Conservation (phyloP, 1,140 invertebrate species). For the Apis laboriosa region DNA sequence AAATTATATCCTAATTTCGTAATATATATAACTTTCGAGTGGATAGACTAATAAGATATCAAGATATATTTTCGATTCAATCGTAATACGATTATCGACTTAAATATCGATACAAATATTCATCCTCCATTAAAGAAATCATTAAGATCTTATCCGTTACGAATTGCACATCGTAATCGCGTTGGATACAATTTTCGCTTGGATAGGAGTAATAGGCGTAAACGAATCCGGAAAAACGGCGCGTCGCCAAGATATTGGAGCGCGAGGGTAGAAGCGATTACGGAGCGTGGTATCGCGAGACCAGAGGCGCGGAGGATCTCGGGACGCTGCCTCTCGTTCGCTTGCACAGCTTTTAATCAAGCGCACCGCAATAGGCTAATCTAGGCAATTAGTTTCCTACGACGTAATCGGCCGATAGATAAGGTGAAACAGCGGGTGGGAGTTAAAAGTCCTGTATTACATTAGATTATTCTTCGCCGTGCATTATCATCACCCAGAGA, state of each 20-base stretch:
- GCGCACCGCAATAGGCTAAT: constrained; percentile 46
- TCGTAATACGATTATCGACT: no score
- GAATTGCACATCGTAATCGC: no score
- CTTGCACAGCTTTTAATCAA: constrained; percentile 45
- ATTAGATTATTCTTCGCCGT: constrained; percentile 33
- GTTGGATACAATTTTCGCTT: no score
- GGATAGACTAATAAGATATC: no score
- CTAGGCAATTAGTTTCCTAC: constrained; percentile 51
- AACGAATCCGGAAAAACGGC: not conserved
- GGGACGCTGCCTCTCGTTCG: not conserved
- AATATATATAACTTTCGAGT: no score
- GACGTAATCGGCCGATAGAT: constrained; percentile 42
- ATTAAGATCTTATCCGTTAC: no score
- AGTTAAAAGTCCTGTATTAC: constrained; percentile 48
- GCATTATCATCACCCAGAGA: constrained; percentile 35
- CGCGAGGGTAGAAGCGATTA: not conserved
- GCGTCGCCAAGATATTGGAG: not conserved
- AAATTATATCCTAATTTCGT: no score
- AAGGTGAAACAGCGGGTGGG: constrained; percentile 44
- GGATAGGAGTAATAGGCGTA: no score
- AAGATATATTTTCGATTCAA: no score
- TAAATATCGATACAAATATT: no score
- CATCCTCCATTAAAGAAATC: no score
- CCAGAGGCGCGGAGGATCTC: not conserved
- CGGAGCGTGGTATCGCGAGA: not conserved